Evolutionary conservation across 2,888 invertebrate genomes (phyloP).

Genomic region (Griposia aprilina): DNA sequence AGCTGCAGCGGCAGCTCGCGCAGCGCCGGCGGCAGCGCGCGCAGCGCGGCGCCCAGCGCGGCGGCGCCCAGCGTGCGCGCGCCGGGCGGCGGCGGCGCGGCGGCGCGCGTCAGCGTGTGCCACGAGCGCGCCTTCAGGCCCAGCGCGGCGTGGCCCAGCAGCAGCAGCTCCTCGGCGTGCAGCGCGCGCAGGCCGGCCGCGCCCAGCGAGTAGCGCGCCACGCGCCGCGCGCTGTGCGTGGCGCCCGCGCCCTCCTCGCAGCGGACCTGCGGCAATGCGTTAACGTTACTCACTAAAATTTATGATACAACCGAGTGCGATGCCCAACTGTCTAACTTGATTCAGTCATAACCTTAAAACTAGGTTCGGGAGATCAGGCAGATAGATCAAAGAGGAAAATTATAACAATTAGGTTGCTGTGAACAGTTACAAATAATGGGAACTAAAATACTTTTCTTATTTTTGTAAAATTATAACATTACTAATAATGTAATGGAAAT

Average conservation of each 20-base stretch:
- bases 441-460: neutral
- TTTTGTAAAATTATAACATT: neutral
- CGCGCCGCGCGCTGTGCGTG: slow-evolving; percentile 71
- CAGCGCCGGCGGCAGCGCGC: slow-evolving; percentile 23
- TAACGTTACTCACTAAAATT: neutral
- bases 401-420: neutral
- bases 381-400: neutral
- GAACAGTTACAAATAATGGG: neutral
- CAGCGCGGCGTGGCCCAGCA: slow-evolving; percentile 55
- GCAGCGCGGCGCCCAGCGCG: slow-evolving; percentile 57
- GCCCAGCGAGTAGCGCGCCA: slow-evolving; percentile 75
- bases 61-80: slow-evolving; percentile 28
- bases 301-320: neutral
- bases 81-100: slow-evolving; percentile 17
- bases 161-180: slow-evolving; percentile 79
- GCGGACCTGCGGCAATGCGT: slow-evolving; percentile 35
- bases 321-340: neutral
- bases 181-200: slow-evolving; percentile 65
- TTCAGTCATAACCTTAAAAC: neutral
- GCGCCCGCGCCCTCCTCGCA: slow-evolving; percentile 54
- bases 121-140: slow-evolving; percentile 76
- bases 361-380: neutral
- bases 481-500: neutral
- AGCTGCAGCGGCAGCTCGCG: slow-evolving; percentile 2
- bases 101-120: slow-evolving; percentile 63